Conservation (phyloP, 2,888 invertebrate species). For the Thecocarcelia acutangulata region DNA sequence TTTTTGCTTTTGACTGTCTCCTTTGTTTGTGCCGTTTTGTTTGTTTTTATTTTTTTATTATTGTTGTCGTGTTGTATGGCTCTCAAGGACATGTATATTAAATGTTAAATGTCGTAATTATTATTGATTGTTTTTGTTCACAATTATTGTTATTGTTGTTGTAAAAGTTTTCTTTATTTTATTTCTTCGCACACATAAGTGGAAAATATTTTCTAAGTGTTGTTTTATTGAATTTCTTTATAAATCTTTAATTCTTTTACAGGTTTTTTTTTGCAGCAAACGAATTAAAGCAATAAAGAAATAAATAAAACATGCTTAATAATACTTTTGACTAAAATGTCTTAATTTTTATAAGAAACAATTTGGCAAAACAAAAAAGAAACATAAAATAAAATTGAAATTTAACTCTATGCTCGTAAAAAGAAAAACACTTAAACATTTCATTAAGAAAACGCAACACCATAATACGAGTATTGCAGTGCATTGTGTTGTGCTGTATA, state of each 20-base stretch:
- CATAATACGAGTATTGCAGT: too few species aligned
- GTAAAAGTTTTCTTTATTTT: too few species aligned
- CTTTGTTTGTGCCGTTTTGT: slow-evolving; percentile 24
- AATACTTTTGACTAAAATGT: slow-evolving; percentile 4
- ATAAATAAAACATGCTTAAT: neutral
- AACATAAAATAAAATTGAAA: too few species aligned
- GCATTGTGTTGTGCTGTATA: too few species aligned
- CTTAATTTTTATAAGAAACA: neutral
- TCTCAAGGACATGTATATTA: slow-evolving; percentile 67
- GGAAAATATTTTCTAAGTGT: neutral
- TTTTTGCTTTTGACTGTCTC: slow-evolving; percentile 53
- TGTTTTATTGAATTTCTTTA: slow-evolving; percentile 34
- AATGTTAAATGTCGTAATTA: slow-evolving; percentile 70
- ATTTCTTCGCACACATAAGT: neutral
- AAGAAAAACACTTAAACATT: neutral
- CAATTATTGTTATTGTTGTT: slow-evolving; percentile 35
- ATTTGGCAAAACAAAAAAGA: neutral
- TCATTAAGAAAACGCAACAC: too few species aligned
- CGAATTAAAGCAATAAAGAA: neutral
- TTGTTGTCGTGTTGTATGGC: slow-evolving; percentile 34
- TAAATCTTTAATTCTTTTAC: neutral
- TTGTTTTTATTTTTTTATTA: neutral
- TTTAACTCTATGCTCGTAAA: neutral
- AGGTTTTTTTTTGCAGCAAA: neutral
- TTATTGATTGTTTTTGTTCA: slow-evolving; percentile 62